These are phyloP conservation scores for Epinotia ramella DNA, from an alignment of 2,888 invertebrate species.

Conservation along the genomic window DNA sequence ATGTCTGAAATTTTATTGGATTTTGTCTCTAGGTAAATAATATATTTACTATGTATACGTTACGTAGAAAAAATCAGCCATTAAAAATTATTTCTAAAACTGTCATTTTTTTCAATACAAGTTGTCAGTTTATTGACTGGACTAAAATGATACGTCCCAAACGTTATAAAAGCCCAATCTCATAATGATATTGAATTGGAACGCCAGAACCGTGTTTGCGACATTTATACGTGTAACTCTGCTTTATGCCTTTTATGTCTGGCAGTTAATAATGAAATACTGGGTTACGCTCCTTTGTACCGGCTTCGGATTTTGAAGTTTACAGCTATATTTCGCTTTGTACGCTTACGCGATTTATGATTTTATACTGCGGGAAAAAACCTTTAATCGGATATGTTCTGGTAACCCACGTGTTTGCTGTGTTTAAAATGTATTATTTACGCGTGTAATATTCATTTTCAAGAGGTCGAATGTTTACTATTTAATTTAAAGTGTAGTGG, in stretches of 20 bases:
- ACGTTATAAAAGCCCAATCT: background rate
- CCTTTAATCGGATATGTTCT: background rate
- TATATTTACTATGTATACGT: too few species aligned
- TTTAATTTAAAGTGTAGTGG: too few species aligned
- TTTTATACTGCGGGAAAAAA: conserved; percentile 21
- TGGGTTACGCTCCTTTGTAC: conserved; percentile 39
- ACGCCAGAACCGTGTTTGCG: conserved; percentile 12
- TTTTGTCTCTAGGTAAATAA: too few species aligned
- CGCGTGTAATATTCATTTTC: too few species aligned
- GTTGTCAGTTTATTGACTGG: too few species aligned
- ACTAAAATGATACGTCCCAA: background rate
- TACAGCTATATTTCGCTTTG: conserved; percentile 31
- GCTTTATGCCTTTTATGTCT: conserved; percentile 42
- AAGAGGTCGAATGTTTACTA: too few species aligned
- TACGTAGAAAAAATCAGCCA: too few species aligned
- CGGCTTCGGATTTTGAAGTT: conserved; percentile 32
- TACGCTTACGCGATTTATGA: conserved; percentile 20
- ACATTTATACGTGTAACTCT: conserved; percentile 41
- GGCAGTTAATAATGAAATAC: conserved; percentile 46
- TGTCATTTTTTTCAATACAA: too few species aligned
- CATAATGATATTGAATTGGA: conserved; percentile 22
- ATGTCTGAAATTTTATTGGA: too few species aligned
- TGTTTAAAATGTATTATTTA: background rate
- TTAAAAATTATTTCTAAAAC: too few species aligned
- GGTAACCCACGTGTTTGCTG: background rate